Base-by-base conservation (phyloP, 2,113 vertebrate genomes). In the Odocoileus hemionus region DNA sequence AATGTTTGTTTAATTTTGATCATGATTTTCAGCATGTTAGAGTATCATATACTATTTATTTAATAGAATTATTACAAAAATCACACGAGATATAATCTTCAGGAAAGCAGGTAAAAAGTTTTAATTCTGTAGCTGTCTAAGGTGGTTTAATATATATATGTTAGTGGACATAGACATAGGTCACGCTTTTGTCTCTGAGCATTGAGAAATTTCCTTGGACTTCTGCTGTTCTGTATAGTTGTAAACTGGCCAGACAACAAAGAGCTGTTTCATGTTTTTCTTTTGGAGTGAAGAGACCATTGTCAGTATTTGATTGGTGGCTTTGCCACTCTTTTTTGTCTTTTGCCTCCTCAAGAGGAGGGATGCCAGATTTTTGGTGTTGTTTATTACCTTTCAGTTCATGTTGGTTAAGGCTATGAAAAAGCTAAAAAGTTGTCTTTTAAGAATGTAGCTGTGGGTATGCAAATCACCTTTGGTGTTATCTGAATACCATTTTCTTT, bases 241-340 rank as follows among this genome's bases (percentile, higher is more conserved):
- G 7, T 97, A 43, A 83, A 55, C 6, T 45, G 30, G 16, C 60
- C 26, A 79, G 25, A 70, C 7, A 88, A 54, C 60, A 79, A 85
- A 93, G 33, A 64, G 13, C 25, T 92, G 2, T 96, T 89, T 45
- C 50, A 89, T 55, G 5, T 54, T 96, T 89, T 90, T 28, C 45
- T 92, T 33, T 90, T 89, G 11, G 23, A 70, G 14, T 88, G 50
- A 93, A 39, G 30, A 58, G 74, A 94, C 12, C 45, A 30, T 89
- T 89, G 28, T 78, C 33, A 87, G 2, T 76, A 39, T 82, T 86
- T 39, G 78, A 21, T 86, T 36, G 76, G 30, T 80, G 33, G 5
- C 45, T 55, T 70, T 96, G 70, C 64, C 67, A 74, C 1, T 91
- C 23, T 74, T 95, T 96, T 92, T 95, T 96, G 39, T 80, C n/a